A percentile compares a stretch with the other conserved stretches of the same genome.
phyloP scores from a whole-genome alignment of 2,113 vertebrate genomes.

The Megaptera novaeangliae region DNA sequence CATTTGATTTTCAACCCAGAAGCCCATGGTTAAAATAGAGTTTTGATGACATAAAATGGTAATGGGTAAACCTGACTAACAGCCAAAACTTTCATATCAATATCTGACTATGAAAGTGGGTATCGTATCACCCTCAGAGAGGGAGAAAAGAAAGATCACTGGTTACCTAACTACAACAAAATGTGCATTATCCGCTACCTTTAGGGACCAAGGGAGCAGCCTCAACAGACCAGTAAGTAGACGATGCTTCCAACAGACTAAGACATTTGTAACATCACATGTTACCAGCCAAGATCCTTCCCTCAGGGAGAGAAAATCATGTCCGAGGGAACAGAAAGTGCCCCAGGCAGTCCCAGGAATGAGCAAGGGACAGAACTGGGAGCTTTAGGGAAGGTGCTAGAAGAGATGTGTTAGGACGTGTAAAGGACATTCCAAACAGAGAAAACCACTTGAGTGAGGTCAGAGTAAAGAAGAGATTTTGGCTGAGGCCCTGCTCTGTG shows the following conservation, averaged over 20 bases:
- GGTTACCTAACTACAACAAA: neutral
- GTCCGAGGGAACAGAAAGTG: too few relatives aligned
- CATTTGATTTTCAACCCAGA: slow-evolving; percentile 33
- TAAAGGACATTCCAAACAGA: neutral
- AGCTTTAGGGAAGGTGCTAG: neutral
- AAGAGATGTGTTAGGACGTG: too few relatives aligned
- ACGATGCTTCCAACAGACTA: neutral
- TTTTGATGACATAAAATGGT: neutral
- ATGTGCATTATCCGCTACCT: neutral
- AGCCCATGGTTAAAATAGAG: neutral
- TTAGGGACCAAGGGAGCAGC: neutral
- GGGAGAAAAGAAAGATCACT: neutral
- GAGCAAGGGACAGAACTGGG: neutral
- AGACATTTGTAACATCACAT: neutral
- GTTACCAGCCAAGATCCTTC: neutral
- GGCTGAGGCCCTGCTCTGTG: neutral
- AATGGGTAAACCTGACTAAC: neutral
- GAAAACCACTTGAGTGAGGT: neutral
- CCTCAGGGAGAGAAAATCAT: neutral
- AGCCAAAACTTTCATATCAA: neutral
- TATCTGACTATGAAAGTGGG: neutral
- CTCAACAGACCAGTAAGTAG: too few relatives aligned
- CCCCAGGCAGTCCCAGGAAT: neutral
- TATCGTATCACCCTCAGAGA: neutral
- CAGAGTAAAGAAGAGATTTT: neutral